A percentile compares a stretch with the other conserved stretches of the same genome.
These are phyloP conservation scores for Dolichopus griseipennis DNA, from an alignment of 2,888 invertebrate species.

Conservation along the genomic window DNA sequence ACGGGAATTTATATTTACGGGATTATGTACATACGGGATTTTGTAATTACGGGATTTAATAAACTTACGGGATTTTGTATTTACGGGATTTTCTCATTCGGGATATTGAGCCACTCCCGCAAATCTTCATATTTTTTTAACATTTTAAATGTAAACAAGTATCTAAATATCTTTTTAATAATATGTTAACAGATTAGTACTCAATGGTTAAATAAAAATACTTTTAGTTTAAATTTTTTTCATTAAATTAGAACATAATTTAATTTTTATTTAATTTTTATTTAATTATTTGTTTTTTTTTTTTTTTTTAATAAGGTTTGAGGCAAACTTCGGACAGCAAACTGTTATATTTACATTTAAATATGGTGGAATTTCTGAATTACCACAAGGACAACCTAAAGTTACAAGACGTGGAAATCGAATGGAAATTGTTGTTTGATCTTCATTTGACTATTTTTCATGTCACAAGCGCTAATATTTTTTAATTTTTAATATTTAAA, in stretches of 20 bases:
- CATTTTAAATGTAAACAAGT: no score
- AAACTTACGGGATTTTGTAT: no score
- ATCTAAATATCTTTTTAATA: no score
- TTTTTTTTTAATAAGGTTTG: slow-evolving; percentile 51
- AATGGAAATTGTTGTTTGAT: slow-evolving; percentile 61
- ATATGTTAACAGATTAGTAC: no score
- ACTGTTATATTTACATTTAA: slow-evolving; percentile 71
- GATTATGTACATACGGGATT: no score
- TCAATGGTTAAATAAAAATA: not conserved
- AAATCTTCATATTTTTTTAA: no score
- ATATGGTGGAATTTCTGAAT: slow-evolving; percentile 54
- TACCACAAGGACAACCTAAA: slow-evolving; percentile 57
- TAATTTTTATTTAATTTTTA: not conserved
- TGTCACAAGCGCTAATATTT: slow-evolving; percentile 1
- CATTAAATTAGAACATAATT: slow-evolving; percentile 7
- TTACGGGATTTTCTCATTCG: no score
- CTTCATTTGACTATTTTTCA: slow-evolving; percentile 19
- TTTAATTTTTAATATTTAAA: no score
- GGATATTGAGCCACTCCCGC: no score
- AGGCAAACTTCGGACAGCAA: slow-evolving; percentile 73
- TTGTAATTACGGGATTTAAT: no score
- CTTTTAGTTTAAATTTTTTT: not conserved
- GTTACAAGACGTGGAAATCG: slow-evolving; percentile 59
- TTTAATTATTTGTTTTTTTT: slow-evolving; percentile 10
- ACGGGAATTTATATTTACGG: no score